These are phyloP conservation scores for Enteromius mattozi DNA, from an alignment of 2,797 vertebrate species.

Conservation along the genomic window DNA sequence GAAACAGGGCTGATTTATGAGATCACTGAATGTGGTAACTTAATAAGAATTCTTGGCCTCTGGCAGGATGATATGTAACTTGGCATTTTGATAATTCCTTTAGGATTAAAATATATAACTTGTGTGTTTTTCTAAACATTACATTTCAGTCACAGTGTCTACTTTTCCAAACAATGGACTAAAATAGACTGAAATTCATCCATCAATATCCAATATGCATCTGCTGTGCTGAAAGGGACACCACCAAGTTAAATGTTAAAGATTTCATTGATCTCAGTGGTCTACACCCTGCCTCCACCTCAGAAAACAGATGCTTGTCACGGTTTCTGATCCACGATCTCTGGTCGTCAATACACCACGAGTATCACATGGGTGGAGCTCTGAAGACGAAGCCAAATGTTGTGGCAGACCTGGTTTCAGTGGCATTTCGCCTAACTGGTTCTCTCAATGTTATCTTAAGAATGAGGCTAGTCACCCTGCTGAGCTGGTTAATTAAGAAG, in stretches of 20 bases:
- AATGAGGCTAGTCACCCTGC: slow-evolving; percentile 50
- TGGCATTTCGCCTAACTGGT: slow-evolving; percentile 51
- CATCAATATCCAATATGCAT: slow-evolving; percentile 42
- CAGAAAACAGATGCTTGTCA: slow-evolving; percentile 25
- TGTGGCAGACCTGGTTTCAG: slow-evolving; percentile 28
- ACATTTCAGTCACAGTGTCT: not conserved
- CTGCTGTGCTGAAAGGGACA: slow-evolving; percentile 41
- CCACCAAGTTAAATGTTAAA: slow-evolving; percentile 42
- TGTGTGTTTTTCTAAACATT: not conserved
- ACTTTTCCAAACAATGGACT: not conserved
- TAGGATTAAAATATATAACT: not conserved
- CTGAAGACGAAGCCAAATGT: slow-evolving; percentile 44
- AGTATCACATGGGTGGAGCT: slow-evolving; percentile 31
- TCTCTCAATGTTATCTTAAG: slow-evolving; percentile 60
- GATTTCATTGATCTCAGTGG: slow-evolving; percentile 54
- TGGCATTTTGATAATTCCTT: slow-evolving; percentile 32
- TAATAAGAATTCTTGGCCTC: slow-evolving; percentile 31
- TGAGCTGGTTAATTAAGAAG: slow-evolving; percentile 54
- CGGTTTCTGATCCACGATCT: slow-evolving; percentile 35
- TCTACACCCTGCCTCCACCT: slow-evolving; percentile 37
- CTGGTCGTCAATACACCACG: slow-evolving; percentile 37
- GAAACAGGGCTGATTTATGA: slow-evolving; percentile 58
- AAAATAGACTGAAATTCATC: slow-evolving; percentile 7
- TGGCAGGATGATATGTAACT: slow-evolving; percentile 17
- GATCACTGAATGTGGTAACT: slow-evolving; percentile 36